phyloP scores from a whole-genome alignment of 1,140 invertebrate species.

The Octopus sinensis region DNA sequence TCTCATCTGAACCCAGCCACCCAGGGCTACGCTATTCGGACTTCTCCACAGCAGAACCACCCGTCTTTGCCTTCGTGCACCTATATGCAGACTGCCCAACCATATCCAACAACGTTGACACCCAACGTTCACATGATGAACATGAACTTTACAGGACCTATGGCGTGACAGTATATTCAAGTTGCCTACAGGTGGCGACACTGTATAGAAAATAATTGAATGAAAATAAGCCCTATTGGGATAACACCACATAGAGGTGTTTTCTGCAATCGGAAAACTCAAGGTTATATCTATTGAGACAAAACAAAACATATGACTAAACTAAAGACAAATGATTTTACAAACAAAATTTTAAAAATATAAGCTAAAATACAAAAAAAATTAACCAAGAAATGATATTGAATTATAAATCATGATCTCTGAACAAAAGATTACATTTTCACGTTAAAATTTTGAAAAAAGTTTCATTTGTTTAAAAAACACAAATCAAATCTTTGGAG shows the following conservation, averaged over 20 bases:
- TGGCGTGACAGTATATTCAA: constrained; percentile 36
- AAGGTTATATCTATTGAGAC: neutral
- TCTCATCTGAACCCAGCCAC: constrained; percentile 35
- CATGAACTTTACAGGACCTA: constrained; percentile 48
- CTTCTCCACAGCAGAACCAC: constrained; percentile 37
- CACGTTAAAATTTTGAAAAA: too few species aligned
- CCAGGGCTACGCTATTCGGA: constrained; percentile 35
- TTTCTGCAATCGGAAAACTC: neutral
- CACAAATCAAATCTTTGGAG: too few species aligned
- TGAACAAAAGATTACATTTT: too few species aligned
- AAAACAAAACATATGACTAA: neutral
- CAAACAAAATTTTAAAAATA: neutral
- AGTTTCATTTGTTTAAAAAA: too few species aligned
- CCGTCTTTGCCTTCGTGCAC: constrained; percentile 46
- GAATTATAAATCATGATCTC: too few species aligned
- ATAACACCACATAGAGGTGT: neutral
- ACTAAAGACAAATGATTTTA: neutral
- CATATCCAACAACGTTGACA: constrained; percentile 40
- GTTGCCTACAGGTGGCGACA: neutral
- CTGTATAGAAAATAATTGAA: neutral
- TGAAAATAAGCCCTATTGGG: neutral
- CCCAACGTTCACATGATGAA: constrained; percentile 52
- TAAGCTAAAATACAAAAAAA: neutral
- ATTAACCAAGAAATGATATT: neutral
- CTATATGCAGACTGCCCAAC: constrained; percentile 48